Percentiles rank a stretch among this genome's conserved stretches.
These are phyloP conservation scores for Elgaria multicarinata DNA, from an alignment of 2,113 vertebrate genomes.

Conservation along the genomic window DNA sequence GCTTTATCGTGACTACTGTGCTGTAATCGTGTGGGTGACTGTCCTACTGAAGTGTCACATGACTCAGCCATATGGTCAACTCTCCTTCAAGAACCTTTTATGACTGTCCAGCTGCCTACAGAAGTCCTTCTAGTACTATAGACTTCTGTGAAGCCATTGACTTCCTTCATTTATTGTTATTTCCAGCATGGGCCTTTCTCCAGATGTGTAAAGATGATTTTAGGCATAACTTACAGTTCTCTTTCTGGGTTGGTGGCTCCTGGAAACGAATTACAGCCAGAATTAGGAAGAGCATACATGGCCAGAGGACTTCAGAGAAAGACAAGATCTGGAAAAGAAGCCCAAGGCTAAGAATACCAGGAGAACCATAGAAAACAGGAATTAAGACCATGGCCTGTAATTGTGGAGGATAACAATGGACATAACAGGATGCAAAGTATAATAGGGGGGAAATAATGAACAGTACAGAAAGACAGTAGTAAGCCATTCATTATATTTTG, in stretches of 20 bases:
- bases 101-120: not conserved
- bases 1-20: not conserved
- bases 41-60: not conserved
- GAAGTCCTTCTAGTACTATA: not conserved
- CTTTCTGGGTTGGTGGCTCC: slow-evolving; percentile 73
- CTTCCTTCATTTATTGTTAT: too few relatives aligned
- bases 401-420: not conserved
- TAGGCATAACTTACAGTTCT: slow-evolving; percentile 73
- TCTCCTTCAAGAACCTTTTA: not conserved
- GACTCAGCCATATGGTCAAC: not conserved
- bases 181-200: not conserved
- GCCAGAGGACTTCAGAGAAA: slow-evolving; percentile 79
- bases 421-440: too few relatives aligned
- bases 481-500: not conserved
- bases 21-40: not conserved
- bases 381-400: not conserved
- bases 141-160: too few relatives aligned
- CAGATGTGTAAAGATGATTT: not conserved
- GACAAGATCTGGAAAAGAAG: slow-evolving; percentile 69
- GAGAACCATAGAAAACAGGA: fast-evolving
- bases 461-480: not conserved
- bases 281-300: slow-evolving; percentile 76
- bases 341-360: not conserved
- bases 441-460: too few relatives aligned
- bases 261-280: slow-evolving; percentile 74